Evolutionary conservation across 2,888 invertebrate genomes (phyloP), one percentile per base, ranked within the genome.

Genomic region (Drosophila bunnanda): DNA sequence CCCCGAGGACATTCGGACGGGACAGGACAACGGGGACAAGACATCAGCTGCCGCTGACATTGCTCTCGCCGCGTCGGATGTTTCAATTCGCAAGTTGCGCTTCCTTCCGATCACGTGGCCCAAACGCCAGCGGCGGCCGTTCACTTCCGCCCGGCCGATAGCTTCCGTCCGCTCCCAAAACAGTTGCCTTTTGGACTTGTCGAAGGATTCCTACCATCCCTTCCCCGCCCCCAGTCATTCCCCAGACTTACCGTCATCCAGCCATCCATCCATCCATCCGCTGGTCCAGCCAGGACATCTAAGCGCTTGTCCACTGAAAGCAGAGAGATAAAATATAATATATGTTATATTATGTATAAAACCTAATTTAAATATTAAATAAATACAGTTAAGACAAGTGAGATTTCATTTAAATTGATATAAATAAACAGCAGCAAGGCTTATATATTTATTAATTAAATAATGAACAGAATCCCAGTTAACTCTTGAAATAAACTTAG

Each of bases 71-170:
- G 82, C 75, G 75, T 73, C 86, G 86, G 86, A 86, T 88, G 89
- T 88, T 88, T 86, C 86, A 86, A 86, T 86, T 86, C 86, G 86
- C 86, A 86, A 86, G 86, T 87, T 78, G 80, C 54, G 89, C 82
- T 87, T 86, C 86, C 89, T 86, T 86, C 86, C 86, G 89, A 82
- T 88, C 89, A 84, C 86, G 86, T 88, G 86, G 78, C 85, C 77
- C 53, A 52, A 69, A 46, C 36, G 58, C 53, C 53, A 71, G 44
- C 70, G 59, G 71, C 71, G 60, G 85, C 77, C 85, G 81, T 80
- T 85, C 46, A 77, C 89, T 86, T 86, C 89, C 85, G 84, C 69
- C 76, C 75, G 71, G 79, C 79, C 89, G 87, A 86, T 84, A 88
- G 82, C 88, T 84, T 84, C 88, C 86, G 85, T 88, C 87, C 88